Base-by-base conservation (phyloP, 2,888 invertebrate genomes). In the Abscondita cerata region DNA sequence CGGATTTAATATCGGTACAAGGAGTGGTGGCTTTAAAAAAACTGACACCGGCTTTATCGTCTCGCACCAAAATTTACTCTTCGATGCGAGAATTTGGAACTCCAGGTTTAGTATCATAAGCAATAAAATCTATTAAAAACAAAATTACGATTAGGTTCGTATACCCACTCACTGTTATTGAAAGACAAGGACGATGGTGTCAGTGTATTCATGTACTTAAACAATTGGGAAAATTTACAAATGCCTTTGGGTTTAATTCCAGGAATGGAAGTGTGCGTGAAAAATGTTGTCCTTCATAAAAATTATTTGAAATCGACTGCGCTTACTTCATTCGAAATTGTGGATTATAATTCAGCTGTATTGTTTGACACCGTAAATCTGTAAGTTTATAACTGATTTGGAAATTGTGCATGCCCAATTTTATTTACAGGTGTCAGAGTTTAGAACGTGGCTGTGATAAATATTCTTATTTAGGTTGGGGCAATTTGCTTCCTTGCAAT, bases 171-270 rank as follows among this genome's bases (percentile, higher is more conserved):
- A 0, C 16, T 63, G 8, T 20, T 40, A 11, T 63, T 63, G 41
- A 2, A 25, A 9, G 59, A 62, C 34, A 54, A 61, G 8, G 25
- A 51, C 1, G 34, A 6, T 1, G 48, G 55, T 38, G 6, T 52
- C 12, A 68, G 52, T 44, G 34, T 72, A 41, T 54, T 63, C 12
- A 46, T 68, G 16, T 71, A 68, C 53, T 46, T 71, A 44, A 69
- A 66, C 15, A 65, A 69, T 25, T 71, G 68, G 68, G 66, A 70
- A 46, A 66, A 68, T 33, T 54, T 59, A 13, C 54, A 67, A 31
- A 62, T 68, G 52, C 72, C 72, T 3, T 46, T 70, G 12, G 69
- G 71, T 11, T 19, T 72, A 18, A 58, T 72, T 11, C 67, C 68
- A 9, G 47, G 68, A 15, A 68, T 71, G 69, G 53, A 67, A 16